A percentile compares a stretch with the other conserved stretches of the same genome.
Conservation (phyloP, 2,113 vertebrate species). For the Rattus rattus region DNA sequence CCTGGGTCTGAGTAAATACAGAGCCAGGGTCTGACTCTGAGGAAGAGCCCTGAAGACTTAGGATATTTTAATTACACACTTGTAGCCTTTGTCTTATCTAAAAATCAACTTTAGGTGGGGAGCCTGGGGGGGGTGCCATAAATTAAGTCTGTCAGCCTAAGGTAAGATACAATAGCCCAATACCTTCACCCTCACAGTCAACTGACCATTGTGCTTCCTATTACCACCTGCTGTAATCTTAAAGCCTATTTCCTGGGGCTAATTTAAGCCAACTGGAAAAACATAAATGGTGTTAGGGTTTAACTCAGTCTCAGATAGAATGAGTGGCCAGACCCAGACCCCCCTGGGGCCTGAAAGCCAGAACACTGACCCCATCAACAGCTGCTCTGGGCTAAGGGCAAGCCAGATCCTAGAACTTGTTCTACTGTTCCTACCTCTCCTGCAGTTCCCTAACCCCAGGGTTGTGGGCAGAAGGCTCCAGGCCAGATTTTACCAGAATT, state of each 20-base stretch:
- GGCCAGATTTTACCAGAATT: slow-evolving; percentile 58
- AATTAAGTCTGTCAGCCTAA: slow-evolving; percentile 15
- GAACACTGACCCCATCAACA: background rate
- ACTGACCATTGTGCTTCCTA: slow-evolving; percentile 22
- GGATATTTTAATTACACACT: background rate
- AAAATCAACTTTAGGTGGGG: background rate
- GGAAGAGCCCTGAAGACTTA: background rate
- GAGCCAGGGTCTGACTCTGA: background rate
- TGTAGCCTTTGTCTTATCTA: background rate
- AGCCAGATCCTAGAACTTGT: background rate
- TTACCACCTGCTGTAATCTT: background rate
- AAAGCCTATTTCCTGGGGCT: slow-evolving; percentile 26
- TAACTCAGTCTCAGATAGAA: slow-evolving; percentile 11
- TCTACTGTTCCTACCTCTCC: background rate
- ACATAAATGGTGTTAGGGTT: background rate
- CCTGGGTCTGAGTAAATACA: background rate
- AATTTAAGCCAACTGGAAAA: slow-evolving; percentile 18
- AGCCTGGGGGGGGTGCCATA: background rate
- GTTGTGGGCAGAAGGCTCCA: slow-evolving; percentile 4
- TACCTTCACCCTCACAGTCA: background rate
- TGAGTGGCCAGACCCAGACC: background rate
- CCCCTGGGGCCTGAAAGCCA: background rate
- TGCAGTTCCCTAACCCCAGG: background rate
- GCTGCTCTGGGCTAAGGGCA: background rate
- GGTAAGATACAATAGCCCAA: background rate